Evolutionary conservation across 1,140 invertebrate genomes (phyloP).

Genomic region (Pseudomyrmex flavicornis): DNA sequence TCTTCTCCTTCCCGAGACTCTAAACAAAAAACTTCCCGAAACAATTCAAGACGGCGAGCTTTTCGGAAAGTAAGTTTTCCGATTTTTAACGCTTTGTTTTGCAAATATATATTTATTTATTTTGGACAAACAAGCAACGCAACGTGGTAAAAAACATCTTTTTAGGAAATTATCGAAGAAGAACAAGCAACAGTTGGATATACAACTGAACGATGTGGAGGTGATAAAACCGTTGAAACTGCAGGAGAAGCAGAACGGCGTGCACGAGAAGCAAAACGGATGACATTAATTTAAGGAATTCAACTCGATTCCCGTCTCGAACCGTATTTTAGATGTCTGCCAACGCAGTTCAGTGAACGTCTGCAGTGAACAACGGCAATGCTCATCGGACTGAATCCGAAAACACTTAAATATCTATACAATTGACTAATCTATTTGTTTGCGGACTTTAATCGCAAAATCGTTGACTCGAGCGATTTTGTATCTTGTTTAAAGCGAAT

Average conservation of each 20-base stretch:
- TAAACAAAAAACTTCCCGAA: slow-evolving; percentile 90
- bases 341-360: background rate
- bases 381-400: slow-evolving; percentile 7
- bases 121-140: slow-evolving; percentile 13
- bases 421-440: slow-evolving; percentile 28
- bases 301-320: slow-evolving; percentile 51
- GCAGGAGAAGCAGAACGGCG: slow-evolving; percentile 78
- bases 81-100: background rate
- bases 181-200: slow-evolving; percentile 74
- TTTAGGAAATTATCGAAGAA: slow-evolving; percentile 71
- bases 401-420: slow-evolving; percentile 9
- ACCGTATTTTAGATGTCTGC: slow-evolving; percentile 58
- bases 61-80: slow-evolving; percentile 87
- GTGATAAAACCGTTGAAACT: slow-evolving; percentile 77
- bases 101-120: background rate
- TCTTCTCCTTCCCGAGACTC: slow-evolving; percentile 91
- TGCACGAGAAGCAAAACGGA: slow-evolving; percentile 81
- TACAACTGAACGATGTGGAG: slow-evolving; percentile 74
- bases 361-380: slow-evolving; percentile 6
- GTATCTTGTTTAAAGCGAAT: background rate
- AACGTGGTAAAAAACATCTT: slow-evolving; percentile 1
- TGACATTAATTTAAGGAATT: slow-evolving; percentile 61
- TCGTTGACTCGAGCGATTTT: background rate
- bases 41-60: slow-evolving; percentile 90
- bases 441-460: too few species aligned